These are phyloP conservation scores for Folsomia manolachei DNA, from an alignment of 2,888 invertebrate species.

Conservation along the genomic window DNA sequence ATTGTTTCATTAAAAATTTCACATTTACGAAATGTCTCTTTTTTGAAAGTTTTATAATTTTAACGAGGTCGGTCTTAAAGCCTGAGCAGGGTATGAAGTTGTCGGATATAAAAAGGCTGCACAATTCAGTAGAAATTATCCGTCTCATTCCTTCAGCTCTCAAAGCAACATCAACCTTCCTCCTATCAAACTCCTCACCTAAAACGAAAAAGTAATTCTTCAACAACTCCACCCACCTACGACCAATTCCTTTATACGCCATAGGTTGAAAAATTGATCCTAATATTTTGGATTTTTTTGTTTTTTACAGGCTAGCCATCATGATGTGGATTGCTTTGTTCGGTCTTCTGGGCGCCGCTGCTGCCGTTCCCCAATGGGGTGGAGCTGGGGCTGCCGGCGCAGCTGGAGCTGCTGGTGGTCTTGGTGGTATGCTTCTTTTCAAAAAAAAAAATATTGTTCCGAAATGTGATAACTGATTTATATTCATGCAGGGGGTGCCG, in stretches of 20 bases:
- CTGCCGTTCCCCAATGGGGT: constrained; percentile 33
- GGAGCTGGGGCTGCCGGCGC: constrained; percentile 21
- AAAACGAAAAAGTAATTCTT: constrained; percentile 6
- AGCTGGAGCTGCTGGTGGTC: constrained; percentile 11
- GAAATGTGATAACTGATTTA: no score
- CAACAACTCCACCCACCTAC: neutral
- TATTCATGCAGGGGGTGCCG: neutral
- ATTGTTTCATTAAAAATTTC: constrained; percentile 1
- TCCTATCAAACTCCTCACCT: neutral
- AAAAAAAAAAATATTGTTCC: no score
- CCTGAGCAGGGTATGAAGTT: neutral
- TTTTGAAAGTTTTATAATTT: neutral
- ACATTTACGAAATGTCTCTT: neutral
- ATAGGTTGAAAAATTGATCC: no score
- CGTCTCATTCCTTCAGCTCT: neutral
- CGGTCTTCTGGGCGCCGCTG: constrained; percentile 31
- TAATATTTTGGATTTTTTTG: no score
- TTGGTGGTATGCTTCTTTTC: neutral
- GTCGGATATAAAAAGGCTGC: constrained; percentile 4
- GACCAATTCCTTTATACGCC: no score
- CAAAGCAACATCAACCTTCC: neutral
- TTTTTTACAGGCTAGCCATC: constrained; percentile 11
- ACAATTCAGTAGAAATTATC: neutral
- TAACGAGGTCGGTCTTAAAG: no score
- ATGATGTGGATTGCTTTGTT: constrained; percentile 34